Percentiles rank a stretch among this genome's conserved stretches.
phyloP scores from a whole-genome alignment of 2,888 invertebrate genomes.

The Pristionchus japonicus region DNA sequence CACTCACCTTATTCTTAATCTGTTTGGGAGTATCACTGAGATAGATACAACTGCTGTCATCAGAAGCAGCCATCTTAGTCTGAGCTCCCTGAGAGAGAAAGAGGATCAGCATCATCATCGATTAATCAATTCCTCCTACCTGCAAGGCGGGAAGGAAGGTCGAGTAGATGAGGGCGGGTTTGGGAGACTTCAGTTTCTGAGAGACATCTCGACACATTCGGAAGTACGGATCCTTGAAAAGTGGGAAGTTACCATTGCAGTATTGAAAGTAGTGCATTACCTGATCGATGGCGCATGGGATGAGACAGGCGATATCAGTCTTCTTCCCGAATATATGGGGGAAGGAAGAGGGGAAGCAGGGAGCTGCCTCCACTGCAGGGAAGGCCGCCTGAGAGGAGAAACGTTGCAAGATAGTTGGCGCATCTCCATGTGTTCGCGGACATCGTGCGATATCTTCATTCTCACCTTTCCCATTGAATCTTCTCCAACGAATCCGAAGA shows the following conservation, averaged over 20 bases:
- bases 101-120: neutral
- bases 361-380: constrained; percentile 95
- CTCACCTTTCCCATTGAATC: constrained; percentile 90
- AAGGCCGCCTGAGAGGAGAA: constrained; percentile 80
- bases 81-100: constrained; percentile 85
- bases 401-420: neutral
- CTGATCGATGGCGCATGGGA: constrained; percentile 99
- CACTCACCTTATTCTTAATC: constrained; percentile 89
- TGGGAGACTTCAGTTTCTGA: constrained; percentile 87
- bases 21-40: constrained; percentile 95
- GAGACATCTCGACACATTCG: constrained; percentile 99
- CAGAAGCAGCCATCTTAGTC: constrained; percentile 98
- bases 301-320: constrained; percentile 86
- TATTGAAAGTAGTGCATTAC: constrained; percentile 74
- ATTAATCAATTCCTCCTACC: constrained; percentile 78
- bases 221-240: constrained; percentile 96
- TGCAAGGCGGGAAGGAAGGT: constrained; percentile 93
- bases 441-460: too few relatives aligned
- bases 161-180: constrained; percentile 87
- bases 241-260: too few relatives aligned
- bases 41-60: constrained; percentile 91
- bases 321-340: constrained; percentile 78
- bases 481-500: constrained; percentile 96
- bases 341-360: constrained; percentile 79
- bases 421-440: too few relatives aligned